phyloP scores from a whole-genome alignment of 2,113 vertebrate genomes.

The Lynx canadensis region DNA sequence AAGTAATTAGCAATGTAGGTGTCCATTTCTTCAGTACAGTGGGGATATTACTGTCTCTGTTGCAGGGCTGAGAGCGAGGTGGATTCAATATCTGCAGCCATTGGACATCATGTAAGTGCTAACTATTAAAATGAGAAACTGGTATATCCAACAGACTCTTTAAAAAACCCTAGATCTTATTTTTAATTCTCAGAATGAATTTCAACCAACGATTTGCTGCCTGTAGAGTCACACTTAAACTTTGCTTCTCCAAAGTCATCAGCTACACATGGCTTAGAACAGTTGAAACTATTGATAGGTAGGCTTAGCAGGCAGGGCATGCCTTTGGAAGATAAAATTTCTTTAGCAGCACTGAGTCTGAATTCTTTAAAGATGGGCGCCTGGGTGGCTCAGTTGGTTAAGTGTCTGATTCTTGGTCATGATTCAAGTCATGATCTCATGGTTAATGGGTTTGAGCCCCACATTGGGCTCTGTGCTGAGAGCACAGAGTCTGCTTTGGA shows the following conservation, averaged over 20 bases:
- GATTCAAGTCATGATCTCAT: no score
- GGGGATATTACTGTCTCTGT: background rate
- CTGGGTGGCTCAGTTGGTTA: no score
- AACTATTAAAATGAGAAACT: background rate
- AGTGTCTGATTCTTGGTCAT: no score
- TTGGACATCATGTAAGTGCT: background rate
- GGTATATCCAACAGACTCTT: background rate
- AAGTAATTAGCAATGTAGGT: background rate
- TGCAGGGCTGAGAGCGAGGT: background rate
- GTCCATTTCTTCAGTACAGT: background rate
- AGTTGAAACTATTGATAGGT: background rate
- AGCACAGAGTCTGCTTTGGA: no score
- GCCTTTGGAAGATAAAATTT: background rate
- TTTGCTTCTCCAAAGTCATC: background rate
- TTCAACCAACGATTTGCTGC: slow-evolving; percentile 8
- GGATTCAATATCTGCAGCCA: background rate
- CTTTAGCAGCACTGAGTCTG: background rate
- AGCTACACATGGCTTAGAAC: background rate
- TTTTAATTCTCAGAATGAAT: slow-evolving; percentile 43
- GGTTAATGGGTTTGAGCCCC: no score
- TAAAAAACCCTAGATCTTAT: background rate
- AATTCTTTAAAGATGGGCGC: background rate
- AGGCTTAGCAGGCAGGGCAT: background rate
- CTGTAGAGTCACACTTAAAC: slow-evolving; percentile 8
- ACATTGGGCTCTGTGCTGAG: no score